A percentile compares a stretch with the other conserved stretches of the same genome.
phyloP scores from a whole-genome alignment of 2,888 invertebrate species.

The Drosophila glabriapex region DNA sequence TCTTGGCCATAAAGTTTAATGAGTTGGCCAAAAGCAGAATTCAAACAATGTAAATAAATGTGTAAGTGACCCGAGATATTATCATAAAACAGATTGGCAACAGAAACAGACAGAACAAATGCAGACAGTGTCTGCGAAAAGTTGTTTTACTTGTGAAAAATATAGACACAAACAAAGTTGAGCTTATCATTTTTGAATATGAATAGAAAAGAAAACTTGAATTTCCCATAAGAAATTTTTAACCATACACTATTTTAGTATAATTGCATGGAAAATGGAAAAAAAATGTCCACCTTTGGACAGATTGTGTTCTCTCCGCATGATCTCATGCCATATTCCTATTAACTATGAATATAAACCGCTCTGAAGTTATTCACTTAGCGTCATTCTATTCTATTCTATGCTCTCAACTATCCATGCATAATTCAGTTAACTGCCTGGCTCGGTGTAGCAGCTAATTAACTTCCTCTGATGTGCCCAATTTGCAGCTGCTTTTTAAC shows the following conservation, averaged over 20 bases:
- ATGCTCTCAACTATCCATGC: slow-evolving; percentile 30
- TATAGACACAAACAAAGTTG: background rate
- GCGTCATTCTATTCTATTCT: slow-evolving; percentile 13
- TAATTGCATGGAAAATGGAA: background rate
- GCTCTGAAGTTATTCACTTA: slow-evolving; percentile 37
- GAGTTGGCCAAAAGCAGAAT: slow-evolving; percentile 36
- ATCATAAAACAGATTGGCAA: slow-evolving; percentile 9
- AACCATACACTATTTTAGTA: background rate
- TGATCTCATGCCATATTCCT: slow-evolving; percentile 30
- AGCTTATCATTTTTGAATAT: background rate
- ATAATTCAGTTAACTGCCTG: slow-evolving; percentile 51
- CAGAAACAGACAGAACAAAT: background rate
- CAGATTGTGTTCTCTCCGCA: background rate
- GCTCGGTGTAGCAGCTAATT: slow-evolving; percentile 49
- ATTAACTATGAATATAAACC: slow-evolving; percentile 21
- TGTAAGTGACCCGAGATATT: slow-evolving; percentile 18
- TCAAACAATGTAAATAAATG: slow-evolving; percentile 9
- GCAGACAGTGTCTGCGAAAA: background rate
- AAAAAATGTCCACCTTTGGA: background rate
- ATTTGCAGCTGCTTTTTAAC: slow-evolving; percentile 56
- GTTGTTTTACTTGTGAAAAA: background rate
- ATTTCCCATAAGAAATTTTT: background rate
- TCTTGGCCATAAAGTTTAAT: slow-evolving; percentile 51
- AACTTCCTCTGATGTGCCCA: slow-evolving; percentile 58
- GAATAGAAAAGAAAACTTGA: background rate